Conservation (phyloP, 2,888 invertebrate genomes). For the Caradrina kadenii region DNA sequence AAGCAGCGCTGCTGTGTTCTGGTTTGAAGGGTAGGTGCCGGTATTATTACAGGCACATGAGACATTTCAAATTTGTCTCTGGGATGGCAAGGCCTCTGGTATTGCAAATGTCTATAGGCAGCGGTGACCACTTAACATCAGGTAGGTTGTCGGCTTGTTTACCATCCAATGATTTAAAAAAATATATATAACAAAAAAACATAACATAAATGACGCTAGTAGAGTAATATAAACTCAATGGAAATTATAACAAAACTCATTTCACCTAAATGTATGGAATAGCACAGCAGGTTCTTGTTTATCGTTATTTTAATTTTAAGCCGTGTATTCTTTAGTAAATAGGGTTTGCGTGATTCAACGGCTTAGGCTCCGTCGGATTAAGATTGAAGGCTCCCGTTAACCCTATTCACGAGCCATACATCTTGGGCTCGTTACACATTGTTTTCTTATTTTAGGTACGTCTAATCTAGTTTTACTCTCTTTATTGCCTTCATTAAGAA, state of each 20-base stretch:
- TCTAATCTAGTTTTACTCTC: constrained; percentile 30
- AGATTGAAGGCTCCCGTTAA: constrained; percentile 70
- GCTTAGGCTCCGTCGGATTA: constrained; percentile 64
- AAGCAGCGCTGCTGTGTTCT: too few relatives aligned
- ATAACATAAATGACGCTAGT: too few relatives aligned
- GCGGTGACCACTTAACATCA: too few relatives aligned
- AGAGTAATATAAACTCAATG: too few relatives aligned
- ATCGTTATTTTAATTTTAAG: not conserved
- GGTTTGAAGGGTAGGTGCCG: too few relatives aligned
- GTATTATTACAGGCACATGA: too few relatives aligned
- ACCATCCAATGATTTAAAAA: too few relatives aligned
- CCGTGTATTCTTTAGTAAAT: constrained; percentile 28
- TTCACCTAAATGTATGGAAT: not conserved
- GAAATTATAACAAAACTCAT: not conserved
- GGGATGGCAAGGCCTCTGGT: too few relatives aligned
- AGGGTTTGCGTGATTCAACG: constrained; percentile 67
- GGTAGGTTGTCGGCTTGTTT: too few relatives aligned
- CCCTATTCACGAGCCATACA: constrained; percentile 63
- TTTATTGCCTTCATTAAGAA: constrained; percentile 44
- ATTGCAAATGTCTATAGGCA: too few relatives aligned
- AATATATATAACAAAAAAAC: too few relatives aligned
- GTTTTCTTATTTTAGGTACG: constrained; percentile 35
- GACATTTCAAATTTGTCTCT: too few relatives aligned
- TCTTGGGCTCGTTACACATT: constrained; percentile 27
- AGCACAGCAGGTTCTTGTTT: not conserved